Base-by-base conservation (phyloP, 2,797 vertebrate genomes). In the Morus bassanus region DNA sequence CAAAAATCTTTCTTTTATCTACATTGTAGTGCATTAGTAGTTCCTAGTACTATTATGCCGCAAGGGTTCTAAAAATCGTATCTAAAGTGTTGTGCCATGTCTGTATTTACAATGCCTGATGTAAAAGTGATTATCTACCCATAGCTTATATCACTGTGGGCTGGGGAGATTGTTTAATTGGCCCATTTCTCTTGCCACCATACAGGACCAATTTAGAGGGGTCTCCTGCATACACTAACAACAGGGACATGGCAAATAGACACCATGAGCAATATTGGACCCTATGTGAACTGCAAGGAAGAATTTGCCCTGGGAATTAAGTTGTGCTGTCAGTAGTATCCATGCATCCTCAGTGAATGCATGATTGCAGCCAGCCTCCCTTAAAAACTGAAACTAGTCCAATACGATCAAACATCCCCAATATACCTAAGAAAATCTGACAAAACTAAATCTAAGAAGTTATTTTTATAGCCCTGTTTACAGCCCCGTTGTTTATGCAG, bases 381-480 rank as follows among this genome's bases (percentile, higher is more conserved):
- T 90, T 77, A 73, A 91, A 90, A 94, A 31, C 33, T 46, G 67
- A 90, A 65, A 75, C 56, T 53, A 84, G 30, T 48, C 18, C 70
- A 82, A 41, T 75, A 69, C 18, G 54, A 76, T 37, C 35, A 72
- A 89, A 91, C n/a, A 59, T 57, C 31, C 50, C 35, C 53, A 64
- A 70, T 50, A 39, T 63, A 63, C 50, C 59, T 28, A 48, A 89
- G 53, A 94, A 93, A 94, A 80, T 75, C 67, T 75, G 59, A 80
- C 25, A 88, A 82, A 94, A 80, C n/a, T 48, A 72, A 73, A 85
- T 35, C 48, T 67, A 83, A 81, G 37, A 73, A 80, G 84, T 89
- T 80, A 53, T 59, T 95, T 95, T 77, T 80, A 65, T 53, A 83
- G 56, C 30, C 48, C 31, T 86, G 77, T 92, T 95, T 91, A 88